These are phyloP conservation scores for Cheiracanthium punctorium DNA, from an alignment of 2,888 invertebrate genomes.

Conservation along the genomic window DNA sequence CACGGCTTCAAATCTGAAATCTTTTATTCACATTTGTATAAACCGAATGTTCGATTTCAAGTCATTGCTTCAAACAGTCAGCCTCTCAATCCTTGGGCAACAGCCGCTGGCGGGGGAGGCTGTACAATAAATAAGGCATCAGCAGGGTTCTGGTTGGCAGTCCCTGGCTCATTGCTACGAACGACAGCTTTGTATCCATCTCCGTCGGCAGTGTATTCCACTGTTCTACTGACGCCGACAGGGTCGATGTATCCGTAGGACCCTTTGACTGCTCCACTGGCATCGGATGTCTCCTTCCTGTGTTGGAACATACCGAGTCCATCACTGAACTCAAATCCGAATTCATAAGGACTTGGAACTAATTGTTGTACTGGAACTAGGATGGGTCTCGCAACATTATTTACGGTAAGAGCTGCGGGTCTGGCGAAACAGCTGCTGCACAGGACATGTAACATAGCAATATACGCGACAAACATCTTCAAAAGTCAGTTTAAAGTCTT, in stretches of 20 bases:
- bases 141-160: constrained; percentile 8
- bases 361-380: no score
- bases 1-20: no score
- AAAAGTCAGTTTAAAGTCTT: no score
- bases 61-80: no score
- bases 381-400: no score
- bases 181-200: constrained; percentile 40
- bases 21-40: no score
- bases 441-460: neutral
- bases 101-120: constrained; percentile 26
- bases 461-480: no score
- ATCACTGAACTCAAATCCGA: constrained; percentile 47
- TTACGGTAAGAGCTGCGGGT: neutral
- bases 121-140: constrained; percentile 25
- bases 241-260: constrained; percentile 46
- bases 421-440: neutral
- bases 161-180: constrained; percentile 49
- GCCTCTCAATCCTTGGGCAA: neutral
- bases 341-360: constrained; percentile 31
- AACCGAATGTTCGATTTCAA: no score
- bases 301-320: constrained; percentile 43
- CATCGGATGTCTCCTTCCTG: constrained; percentile 16
- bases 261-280: constrained; percentile 25
- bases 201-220: constrained; percentile 40
- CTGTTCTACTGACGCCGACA: constrained; percentile 20